phyloP scores from a whole-genome alignment of 2,888 invertebrate species.

The Spatulosminthurus flaviceps region DNA sequence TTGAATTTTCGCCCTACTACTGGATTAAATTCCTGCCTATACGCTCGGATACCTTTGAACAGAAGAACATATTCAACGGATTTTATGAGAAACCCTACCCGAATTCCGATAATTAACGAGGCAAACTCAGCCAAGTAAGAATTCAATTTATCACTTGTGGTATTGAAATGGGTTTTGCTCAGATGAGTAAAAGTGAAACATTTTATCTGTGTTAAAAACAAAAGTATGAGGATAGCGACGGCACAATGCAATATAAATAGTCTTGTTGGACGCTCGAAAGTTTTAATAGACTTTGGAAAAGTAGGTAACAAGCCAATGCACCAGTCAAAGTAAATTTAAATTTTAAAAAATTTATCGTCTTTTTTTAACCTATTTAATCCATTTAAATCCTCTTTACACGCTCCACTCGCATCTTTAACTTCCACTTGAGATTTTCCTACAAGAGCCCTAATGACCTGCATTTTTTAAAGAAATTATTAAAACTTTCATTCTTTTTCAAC shows the following conservation, averaged over 20 bases:
- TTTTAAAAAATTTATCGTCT: no score
- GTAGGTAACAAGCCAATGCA: neutral
- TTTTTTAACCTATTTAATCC: no score
- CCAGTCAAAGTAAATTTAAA: conserved; percentile 22
- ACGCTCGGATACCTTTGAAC: neutral
- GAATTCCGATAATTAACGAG: neutral
- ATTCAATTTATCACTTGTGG: neutral
- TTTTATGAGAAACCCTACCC: neutral
- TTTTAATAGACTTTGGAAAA: neutral
- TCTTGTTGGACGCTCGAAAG: neutral
- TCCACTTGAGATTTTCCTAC: no score
- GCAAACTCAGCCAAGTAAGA: neutral
- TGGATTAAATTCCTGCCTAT: neutral
- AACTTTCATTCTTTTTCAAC: no score
- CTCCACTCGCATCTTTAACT: no score
- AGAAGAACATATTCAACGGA: neutral
- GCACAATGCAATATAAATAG: neutral
- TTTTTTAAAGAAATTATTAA: no score
- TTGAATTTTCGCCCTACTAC: no score
- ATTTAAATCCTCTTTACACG: no score
- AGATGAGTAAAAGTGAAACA: neutral
- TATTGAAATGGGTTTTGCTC: neutral
- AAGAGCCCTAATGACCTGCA: no score
- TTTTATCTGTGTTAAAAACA: neutral
- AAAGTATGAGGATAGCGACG: neutral